Conservation (phyloP, 1,140 invertebrate genomes). For the Galleria mellonella region DNA sequence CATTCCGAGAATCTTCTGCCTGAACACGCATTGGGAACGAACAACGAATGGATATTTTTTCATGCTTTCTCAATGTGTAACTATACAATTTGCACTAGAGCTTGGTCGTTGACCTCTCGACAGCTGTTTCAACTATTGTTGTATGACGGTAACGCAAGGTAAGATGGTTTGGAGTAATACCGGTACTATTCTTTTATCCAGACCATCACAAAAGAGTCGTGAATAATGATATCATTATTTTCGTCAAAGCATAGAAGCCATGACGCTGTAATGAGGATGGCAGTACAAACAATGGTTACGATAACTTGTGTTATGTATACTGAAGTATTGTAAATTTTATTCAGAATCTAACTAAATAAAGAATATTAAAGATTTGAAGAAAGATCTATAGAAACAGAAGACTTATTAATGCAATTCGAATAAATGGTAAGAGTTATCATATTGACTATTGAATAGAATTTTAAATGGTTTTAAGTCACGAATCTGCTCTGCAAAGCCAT, state of each 20-base stretch:
- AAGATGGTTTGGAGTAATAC: slow-evolving; percentile 58
- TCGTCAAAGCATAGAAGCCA: slow-evolving; percentile 26
- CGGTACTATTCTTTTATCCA: slow-evolving; percentile 46
- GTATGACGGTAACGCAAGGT: slow-evolving; percentile 35
- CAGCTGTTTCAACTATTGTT: slow-evolving; percentile 66
- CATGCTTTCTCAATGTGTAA: slow-evolving; percentile 54
- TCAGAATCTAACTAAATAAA: no score
- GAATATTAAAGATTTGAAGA: no score
- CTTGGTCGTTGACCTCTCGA: slow-evolving; percentile 53
- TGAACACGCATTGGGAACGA: slow-evolving; percentile 27
- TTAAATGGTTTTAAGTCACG: slow-evolving; percentile 38
- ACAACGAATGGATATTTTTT: slow-evolving; percentile 50
- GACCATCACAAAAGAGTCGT: slow-evolving; percentile 64
- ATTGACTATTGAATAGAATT: slow-evolving; percentile 50
- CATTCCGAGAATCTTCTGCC: slow-evolving; percentile 34
- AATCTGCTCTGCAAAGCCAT: slow-evolving; percentile 29
- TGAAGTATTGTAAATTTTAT: background rate
- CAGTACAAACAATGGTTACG: slow-evolving; percentile 33
- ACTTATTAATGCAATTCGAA: no score
- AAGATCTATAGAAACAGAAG: no score
- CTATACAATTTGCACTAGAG: slow-evolving; percentile 65
- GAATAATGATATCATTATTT: slow-evolving; percentile 65
- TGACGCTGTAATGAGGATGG: slow-evolving; percentile 30
- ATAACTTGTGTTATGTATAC: slow-evolving; percentile 3
- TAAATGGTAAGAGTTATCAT: no score